A percentile compares a stretch with the other conserved stretches of the same genome.
These are phyloP conservation scores for Orientallactaga sibirica DNA, from an alignment of 2,797 vertebrate species.

Conservation along the genomic window DNA sequence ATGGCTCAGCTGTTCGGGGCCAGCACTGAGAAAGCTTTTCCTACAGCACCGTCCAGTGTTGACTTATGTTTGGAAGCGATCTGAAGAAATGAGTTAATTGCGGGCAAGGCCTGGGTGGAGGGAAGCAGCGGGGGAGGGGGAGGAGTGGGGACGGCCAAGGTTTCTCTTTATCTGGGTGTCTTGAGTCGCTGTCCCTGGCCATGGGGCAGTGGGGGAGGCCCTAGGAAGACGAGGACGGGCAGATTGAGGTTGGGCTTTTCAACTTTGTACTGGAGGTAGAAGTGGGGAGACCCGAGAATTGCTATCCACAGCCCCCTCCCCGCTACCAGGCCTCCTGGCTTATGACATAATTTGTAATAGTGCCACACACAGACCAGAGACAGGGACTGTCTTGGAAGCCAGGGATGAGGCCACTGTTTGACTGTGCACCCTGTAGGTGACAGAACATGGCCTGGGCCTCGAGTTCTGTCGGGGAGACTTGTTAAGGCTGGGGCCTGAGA, in stretches of 20 bases:
- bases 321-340: neutral
- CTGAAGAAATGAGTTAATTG: constrained; percentile 82
- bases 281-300: neutral
- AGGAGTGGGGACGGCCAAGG: neutral
- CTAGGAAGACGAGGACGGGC: neutral
- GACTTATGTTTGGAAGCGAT: constrained; percentile 80
- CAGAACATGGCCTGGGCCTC: neutral
- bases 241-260: neutral
- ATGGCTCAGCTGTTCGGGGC: constrained; percentile 44
- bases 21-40: constrained; percentile 79
- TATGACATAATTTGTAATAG: constrained; percentile 49
- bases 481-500: neutral
- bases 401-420: constrained; percentile 32
- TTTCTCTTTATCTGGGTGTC: neutral
- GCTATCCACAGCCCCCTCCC: neutral
- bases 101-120: constrained; percentile 70
- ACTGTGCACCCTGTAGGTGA: neutral
- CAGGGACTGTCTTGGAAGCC: constrained; percentile 37
- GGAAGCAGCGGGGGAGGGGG: neutral
- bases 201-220: neutral
- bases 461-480: neutral
- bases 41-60: constrained; percentile 76
- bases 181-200: neutral
- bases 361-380: constrained; percentile 41
- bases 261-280: neutral